Base-by-base conservation (phyloP, 2,797 vertebrate genomes). In the Amniataba percoides region DNA sequence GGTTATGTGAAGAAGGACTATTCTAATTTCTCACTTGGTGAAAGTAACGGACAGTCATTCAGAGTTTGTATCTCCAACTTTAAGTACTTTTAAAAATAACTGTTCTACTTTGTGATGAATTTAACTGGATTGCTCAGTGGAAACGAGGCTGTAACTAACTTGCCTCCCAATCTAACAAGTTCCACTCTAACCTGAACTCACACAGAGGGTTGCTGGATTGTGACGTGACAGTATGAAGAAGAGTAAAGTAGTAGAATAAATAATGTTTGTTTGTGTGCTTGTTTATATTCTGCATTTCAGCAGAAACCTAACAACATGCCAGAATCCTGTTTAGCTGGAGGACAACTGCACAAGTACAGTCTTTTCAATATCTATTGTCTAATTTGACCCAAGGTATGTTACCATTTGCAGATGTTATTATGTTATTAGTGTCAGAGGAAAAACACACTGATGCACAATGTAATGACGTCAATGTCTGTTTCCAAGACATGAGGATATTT, bases 271-370 rank as follows among this genome's bases (percentile, higher is more conserved):
- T 31, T 31, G 27, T 31, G 3, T 2, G 27, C 3, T 5, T 34
- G 39, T 71, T 71, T 15, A 59, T 11, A 34, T 6, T 72, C 21
- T 18, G 53, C 3, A 56, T 60, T 51, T 75, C 25, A n/a, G 58
- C 13, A 31, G 27, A 73, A 46, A 6, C 1, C 3, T 8, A 63
- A 56, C 65, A 71, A 72, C 34, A 57, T 51, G 18, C 45, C 60
- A 60, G 12, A 23, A 52, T 1, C 15, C 34, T 40, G 68, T 31
- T 60, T 59, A 63, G 14, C 42, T 18, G 5, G 70, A 56, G 40
- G 21, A 34, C n/a, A 31, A 46, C 64, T 39, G 21, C 34, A 58
- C 25, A 23, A 23, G 4, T 63, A 43, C 36, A 19, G 16, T 12
- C n/a, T 51, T 71, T 31, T n/a, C 11, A 59, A 48, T 43, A 31